These are phyloP conservation scores for Chirona hameri DNA, from an alignment of 2,888 invertebrate genomes.

Conservation along the genomic window DNA sequence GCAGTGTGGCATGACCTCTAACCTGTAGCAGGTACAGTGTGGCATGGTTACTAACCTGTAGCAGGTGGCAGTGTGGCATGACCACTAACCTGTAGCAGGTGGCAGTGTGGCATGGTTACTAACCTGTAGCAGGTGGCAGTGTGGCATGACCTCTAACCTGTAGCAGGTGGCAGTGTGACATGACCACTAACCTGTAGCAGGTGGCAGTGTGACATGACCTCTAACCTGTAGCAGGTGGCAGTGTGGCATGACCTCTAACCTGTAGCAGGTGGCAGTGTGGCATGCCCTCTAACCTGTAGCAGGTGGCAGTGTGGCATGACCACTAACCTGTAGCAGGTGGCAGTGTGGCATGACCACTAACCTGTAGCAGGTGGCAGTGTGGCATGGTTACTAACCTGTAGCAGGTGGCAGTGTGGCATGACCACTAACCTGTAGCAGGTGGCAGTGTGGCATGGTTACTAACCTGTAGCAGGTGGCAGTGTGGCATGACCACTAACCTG, in stretches of 20 bases:
- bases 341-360: background rate
- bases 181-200: constrained; percentile 93
- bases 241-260: too few species aligned
- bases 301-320: background rate
- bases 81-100: background rate
- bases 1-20: too few species aligned
- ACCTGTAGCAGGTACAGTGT: too few species aligned
- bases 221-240: too few species aligned
- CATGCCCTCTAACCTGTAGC: background rate
- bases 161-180: constrained; percentile 93
- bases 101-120: background rate
- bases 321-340: background rate
- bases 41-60: too few species aligned
- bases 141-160: background rate
- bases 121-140: background rate
- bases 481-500: background rate
- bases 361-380: constrained; percentile 83
- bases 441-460: too few species aligned
- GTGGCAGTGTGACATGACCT: constrained; percentile 50
- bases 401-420: constrained; percentile 57
- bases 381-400: constrained; percentile 94
- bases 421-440: too few species aligned
- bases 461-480: too few species aligned
- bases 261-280: too few species aligned
- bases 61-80: too few species aligned